Evolutionary conservation across 2,888 invertebrate genomes (phyloP), one percentile per base, ranked within the genome.

Genomic region (Acrobeloides nanus): DNA sequence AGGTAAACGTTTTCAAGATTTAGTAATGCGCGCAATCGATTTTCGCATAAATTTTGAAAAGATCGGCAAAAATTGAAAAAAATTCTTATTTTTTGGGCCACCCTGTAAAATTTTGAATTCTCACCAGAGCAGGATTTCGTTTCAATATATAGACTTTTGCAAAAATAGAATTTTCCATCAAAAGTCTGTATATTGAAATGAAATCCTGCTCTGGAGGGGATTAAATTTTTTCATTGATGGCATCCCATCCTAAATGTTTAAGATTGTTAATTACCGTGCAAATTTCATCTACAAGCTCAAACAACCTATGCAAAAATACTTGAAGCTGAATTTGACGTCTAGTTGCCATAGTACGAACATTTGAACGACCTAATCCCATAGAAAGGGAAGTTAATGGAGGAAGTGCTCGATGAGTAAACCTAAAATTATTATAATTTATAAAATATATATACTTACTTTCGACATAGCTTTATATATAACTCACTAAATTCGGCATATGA

Each of bases 401-500:
- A 23, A 52, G 44, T 20, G 52, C 46, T 21, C 47, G 12, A 23
- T n/a, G n/a, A n/a, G n/a, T n/a, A n/a, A n/a, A n/a, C n/a, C n/a
- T n/a, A n/a, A n/a, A n/a, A n/a, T n/a, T n/a, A 1, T 25, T 23
- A 37, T n/a, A 12, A 20, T 55, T 8, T 57, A 55, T 32, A 53
- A 54, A n/a, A n/a, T n/a, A n/a, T n/a, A n/a, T n/a, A n/a, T n/a
- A n/a, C n/a, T n/a, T n/a, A n/a, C 7, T 50, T 37, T 27, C 46
- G 57, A 17, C 57, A 40, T 20, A 58, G 34, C 26, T 57, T 57
- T 34, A 41, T 86, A 75, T 93, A 87, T 48, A 97, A 83, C 76
- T 97, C 97, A 12, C 86, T 85, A 77, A 95, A 93, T 78, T 97
- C 95, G 66, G 89, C 87, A 77, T 90, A 97, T 0, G 89, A 87